Conservation (phyloP, 2,888 invertebrate genomes). For the Hyles lineata region DNA sequence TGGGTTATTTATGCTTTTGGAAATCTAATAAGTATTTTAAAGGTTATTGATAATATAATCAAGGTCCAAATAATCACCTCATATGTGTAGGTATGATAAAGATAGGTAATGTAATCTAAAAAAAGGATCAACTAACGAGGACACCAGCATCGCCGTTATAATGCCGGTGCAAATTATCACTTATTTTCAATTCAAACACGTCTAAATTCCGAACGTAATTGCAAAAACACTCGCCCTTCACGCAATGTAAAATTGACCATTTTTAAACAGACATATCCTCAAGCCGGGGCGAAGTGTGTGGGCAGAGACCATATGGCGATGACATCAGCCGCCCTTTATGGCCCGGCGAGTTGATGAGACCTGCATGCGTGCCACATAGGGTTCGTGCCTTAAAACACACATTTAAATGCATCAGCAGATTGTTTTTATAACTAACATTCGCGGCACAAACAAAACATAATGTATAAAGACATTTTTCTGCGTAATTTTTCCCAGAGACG, state of each 20-base stretch:
- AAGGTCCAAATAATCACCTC: too few relatives aligned
- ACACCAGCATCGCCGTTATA: too few relatives aligned
- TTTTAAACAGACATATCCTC: conserved; percentile 28
- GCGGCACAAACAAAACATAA: neutral
- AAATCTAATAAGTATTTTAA: too few relatives aligned
- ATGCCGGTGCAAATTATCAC: too few relatives aligned
- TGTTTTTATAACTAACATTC: neutral
- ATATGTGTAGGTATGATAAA: too few relatives aligned
- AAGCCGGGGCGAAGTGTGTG: conserved; percentile 22
- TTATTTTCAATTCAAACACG: neutral
- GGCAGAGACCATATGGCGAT: conserved; percentile 35
- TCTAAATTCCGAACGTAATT: neutral
- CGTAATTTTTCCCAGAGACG: neutral
- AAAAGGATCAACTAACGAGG: too few relatives aligned
- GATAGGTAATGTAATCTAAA: too few relatives aligned
- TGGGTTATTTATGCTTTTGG: too few relatives aligned
- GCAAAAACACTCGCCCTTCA: conserved; percentile 26
- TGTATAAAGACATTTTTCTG: conserved; percentile 7
- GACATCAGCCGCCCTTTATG: conserved; percentile 38
- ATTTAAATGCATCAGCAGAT: neutral
- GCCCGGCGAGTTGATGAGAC: conserved; percentile 30
- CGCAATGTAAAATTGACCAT: conserved; percentile 24
- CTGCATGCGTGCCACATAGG: neutral
- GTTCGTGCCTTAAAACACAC: neutral
- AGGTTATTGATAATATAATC: too few relatives aligned